Conservation (phyloP, 2,888 invertebrate genomes). For the Lepas anatifera region DNA sequence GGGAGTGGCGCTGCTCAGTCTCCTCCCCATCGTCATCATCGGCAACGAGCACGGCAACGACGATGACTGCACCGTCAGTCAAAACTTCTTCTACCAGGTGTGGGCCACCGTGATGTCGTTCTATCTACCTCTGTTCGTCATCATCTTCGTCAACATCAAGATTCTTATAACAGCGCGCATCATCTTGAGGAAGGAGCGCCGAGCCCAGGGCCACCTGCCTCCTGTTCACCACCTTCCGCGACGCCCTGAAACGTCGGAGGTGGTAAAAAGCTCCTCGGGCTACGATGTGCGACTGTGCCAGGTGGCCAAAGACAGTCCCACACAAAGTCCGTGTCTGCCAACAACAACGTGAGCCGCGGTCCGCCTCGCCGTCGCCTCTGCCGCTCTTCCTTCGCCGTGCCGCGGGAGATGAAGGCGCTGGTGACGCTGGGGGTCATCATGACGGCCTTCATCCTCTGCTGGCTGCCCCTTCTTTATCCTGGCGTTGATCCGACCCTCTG, state of each 20-base stretch:
- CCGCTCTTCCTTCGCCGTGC: constrained; percentile 18
- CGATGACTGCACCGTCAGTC: constrained; percentile 69
- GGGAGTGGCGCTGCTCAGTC: constrained; percentile 83
- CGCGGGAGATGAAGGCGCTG: constrained; percentile 81
- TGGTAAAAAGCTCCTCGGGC: background rate
- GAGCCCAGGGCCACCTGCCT: constrained; percentile 73
- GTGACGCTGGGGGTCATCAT: constrained; percentile 93
- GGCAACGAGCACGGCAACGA: constrained; percentile 65
- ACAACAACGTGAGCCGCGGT: constrained; percentile 27
- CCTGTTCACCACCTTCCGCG: no score
- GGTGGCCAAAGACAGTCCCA: background rate
- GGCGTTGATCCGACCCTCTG: constrained; percentile 78
- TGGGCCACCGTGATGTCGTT: constrained; percentile 93
- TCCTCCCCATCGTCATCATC: constrained; percentile 78
- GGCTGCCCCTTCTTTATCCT: constrained; percentile 94
- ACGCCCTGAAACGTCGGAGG: background rate
- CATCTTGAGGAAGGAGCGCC: constrained; percentile 80
- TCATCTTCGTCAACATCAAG: constrained; percentile 94
- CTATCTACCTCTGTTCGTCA: constrained; percentile 88
- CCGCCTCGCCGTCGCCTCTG: constrained; percentile 29
- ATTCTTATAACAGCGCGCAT: constrained; percentile 87
- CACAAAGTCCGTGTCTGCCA: constrained; percentile 39
- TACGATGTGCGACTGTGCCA: constrained; percentile 11
- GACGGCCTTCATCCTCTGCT: constrained; percentile 86
- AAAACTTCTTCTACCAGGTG: constrained; percentile 90